Conservation (phyloP, 1,140 invertebrate genomes). For the Odontomachus brunneus region DNA sequence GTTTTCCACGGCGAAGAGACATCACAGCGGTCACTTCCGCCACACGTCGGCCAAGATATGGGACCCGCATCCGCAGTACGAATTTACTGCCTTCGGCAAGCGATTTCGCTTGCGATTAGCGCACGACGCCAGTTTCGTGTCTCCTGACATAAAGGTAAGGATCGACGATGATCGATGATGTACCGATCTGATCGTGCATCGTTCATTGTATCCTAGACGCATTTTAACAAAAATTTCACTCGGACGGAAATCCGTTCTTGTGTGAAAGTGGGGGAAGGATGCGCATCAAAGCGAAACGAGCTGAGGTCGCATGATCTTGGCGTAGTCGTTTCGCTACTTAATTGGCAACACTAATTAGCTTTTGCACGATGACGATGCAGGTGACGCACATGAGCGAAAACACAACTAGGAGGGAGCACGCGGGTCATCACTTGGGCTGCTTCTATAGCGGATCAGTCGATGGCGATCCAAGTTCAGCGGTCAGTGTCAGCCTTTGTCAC, state of each 20-base stretch:
- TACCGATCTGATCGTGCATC: too few species aligned
- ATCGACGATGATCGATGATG: not conserved
- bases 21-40: constrained; percentile 88
- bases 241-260: not conserved
- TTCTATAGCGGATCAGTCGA: constrained; percentile 90
- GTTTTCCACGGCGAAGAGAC: constrained; percentile 75
- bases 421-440: constrained; percentile 86
- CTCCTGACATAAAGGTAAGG: constrained; percentile 85
- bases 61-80: constrained; percentile 91
- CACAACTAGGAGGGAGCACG: constrained; percentile 82
- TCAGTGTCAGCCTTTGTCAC: constrained; percentile 90
- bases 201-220: too few species aligned
- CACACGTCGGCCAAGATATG: constrained; percentile 87
- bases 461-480: constrained; percentile 88
- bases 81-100: constrained; percentile 88
- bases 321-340: constrained; percentile 19
- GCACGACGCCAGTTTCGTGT: constrained; percentile 87
- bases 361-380: constrained; percentile 75
- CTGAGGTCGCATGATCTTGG: not conserved
- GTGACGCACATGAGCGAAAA: constrained; percentile 87
- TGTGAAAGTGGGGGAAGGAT: not conserved
- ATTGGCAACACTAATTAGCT: constrained; percentile 35
- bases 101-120: constrained; percentile 86
- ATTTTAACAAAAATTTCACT: too few species aligned
- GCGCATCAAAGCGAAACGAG: constrained; percentile 8